Conservation (phyloP, 2,113 vertebrate species). For the Geothlypis trichas region DNA sequence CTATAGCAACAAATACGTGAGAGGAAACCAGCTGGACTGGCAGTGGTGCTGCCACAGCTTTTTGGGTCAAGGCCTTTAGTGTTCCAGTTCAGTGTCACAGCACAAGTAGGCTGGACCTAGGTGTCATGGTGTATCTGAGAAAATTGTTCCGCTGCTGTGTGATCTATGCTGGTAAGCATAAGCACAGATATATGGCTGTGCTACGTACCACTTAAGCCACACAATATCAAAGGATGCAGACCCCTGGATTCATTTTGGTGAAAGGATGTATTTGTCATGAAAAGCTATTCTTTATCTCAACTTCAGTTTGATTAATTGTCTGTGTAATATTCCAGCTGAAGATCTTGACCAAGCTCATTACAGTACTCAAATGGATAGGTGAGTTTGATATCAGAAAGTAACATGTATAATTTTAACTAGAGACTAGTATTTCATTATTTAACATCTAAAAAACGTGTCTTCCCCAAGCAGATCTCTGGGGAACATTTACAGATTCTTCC, state of each 20-base stretch:
- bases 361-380: not conserved
- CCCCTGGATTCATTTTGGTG: not conserved
- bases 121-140: not conserved
- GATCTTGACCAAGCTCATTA: not conserved
- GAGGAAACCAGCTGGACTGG: not conserved
- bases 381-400: not conserved
- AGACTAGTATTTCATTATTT: not conserved
- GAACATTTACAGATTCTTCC: not conserved
- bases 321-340: not conserved
- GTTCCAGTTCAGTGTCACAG: not conserved
- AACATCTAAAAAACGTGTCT: not conserved
- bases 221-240: not conserved
- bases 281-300: not conserved
- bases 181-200: accelerated
- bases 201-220: not conserved
- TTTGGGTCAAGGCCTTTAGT: not conserved
- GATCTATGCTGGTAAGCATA: not conserved
- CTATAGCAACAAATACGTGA: not conserved
- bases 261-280: not conserved
- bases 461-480: not conserved
- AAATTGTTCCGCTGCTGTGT: not conserved
- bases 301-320: not conserved
- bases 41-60: not conserved
- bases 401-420: not conserved
- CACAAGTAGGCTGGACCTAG: not conserved